Evolutionary conservation across 2,797 vertebrate genomes (phyloP).

Genomic region (Rachycentron canadum): DNA sequence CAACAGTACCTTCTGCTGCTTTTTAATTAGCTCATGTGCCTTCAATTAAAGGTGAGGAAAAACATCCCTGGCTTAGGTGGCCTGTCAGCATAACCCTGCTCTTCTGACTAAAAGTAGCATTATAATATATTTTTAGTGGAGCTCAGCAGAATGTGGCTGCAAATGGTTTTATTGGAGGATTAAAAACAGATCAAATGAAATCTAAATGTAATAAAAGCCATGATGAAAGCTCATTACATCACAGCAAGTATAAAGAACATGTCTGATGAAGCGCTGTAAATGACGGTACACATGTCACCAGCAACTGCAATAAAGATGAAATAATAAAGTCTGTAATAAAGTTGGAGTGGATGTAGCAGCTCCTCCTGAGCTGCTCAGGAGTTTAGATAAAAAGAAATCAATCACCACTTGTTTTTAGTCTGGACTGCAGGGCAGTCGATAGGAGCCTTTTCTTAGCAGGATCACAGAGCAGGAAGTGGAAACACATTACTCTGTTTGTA

Average conservation of each 20-base stretch:
- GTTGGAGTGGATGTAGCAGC: constrained; percentile 10
- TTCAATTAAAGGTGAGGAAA: constrained; percentile 25
- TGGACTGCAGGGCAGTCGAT: constrained; percentile 5
- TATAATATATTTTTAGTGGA: constrained; percentile 4
- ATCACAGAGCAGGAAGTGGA: constrained; percentile 6
- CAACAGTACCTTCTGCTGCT: constrained; percentile 3
- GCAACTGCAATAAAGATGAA: constrained; percentile 35
- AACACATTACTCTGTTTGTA: background rate
- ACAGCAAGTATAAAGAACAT: constrained; percentile 9
- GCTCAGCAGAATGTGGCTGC: background rate
- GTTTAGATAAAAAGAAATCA: constrained; percentile 38
- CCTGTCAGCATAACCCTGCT: background rate
- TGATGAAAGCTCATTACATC: constrained; percentile 33
- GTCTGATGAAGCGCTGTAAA: constrained; percentile 19
- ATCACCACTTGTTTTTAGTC: constrained; percentile 41
- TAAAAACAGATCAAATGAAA: constrained; percentile 24
- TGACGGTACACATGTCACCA: constrained; percentile 1
- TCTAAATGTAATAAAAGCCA: constrained; percentile 40
- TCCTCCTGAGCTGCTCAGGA: constrained; percentile 21
- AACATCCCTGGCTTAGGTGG: background rate
- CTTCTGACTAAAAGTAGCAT: background rate
- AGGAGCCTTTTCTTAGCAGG: background rate
- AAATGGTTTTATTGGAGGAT: constrained; percentile 27
- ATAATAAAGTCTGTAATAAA: constrained; percentile 45
- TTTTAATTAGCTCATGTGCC: constrained; percentile 3